Base-by-base conservation (phyloP, 2,113 vertebrate species). In the Clarias magur region DNA sequence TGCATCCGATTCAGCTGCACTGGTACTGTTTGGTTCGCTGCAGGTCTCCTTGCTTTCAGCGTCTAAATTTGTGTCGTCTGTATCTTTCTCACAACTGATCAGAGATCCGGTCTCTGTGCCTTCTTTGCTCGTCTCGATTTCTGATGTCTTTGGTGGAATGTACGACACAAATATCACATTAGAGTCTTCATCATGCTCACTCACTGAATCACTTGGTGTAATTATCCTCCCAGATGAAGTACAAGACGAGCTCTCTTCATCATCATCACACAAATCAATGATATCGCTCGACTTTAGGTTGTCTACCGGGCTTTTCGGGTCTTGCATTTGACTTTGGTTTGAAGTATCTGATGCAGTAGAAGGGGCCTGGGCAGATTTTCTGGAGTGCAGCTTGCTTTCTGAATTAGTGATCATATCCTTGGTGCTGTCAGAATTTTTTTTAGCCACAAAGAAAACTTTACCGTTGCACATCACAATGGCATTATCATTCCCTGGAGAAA, bases 401-500 rank as follows among this genome's bases (percentile, higher is more conserved):
- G 34, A 42, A 80, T 80, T 83, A 2, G 82, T 65, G 15, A 78
- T 27, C 78, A 90, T 79, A 65, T 87, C 87, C 62, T 88, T 90
- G 17, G 76, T 81, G 25, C 70, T 60, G 42, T 88, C 85, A 30
- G 92, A 91, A 17, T 92, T 94, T 90, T 92, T 96, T 91, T 94
- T 96, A 86, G 96, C 93, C 90, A 97, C 92, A 19, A 96, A 91
- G 91, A 95, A 97, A 62, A 97, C 88, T 67, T 96, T 98, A 60
- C 96, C 95, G 34, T 97, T 96, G 92, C 91, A 97, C 94, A 97
- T 94, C 79, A 99, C 93, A 83, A 97, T 90, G 62, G 96, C 94
- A 25, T 97, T 95, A 67, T 96, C 96, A 86, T 96, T 95, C 67
- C 93, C 85, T 65, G 93, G 86, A 2, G 89, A 91, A 38, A 91